Percentiles rank a stretch among this genome's conserved stretches.
Evolutionary conservation across 2,797 vertebrate species (phyloP).

Genomic region (Cynodonichthys magdalenae): DNA sequence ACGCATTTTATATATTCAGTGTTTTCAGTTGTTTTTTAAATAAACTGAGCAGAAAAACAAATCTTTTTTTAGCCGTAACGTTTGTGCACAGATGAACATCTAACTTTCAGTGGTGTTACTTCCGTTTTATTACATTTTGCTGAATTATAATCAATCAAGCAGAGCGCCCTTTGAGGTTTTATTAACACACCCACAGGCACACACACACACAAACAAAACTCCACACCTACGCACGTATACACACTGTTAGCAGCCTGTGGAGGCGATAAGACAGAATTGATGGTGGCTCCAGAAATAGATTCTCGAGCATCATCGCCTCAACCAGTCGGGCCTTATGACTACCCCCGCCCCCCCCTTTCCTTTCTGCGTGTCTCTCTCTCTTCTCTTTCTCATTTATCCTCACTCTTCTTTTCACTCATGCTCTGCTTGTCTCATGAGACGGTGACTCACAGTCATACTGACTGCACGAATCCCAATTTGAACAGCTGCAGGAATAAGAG

Average conservation of each 20-base stretch:
- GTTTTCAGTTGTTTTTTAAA: no score
- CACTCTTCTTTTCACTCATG: constrained; percentile 35
- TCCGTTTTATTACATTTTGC: constrained; percentile 20
- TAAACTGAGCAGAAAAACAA: no score
- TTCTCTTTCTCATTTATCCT: constrained; percentile 28
- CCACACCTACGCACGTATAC: constrained; percentile 2
- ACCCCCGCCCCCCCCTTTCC: constrained; percentile 30
- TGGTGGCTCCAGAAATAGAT: constrained; percentile 74
- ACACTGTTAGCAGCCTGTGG: constrained; percentile 14
- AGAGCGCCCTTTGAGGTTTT: constrained; percentile 31
- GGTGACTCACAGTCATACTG: constrained; percentile 59
- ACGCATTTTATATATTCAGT: no score
- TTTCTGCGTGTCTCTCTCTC: constrained; percentile 29
- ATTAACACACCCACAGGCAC: constrained; percentile 29
- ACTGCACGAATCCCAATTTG: constrained; percentile 52
- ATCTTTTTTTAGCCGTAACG: no score
- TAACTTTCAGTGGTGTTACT: constrained; percentile 10
- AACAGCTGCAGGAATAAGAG: constrained; percentile 47
- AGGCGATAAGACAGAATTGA: constrained; percentile 64
- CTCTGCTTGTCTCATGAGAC: constrained; percentile 36
- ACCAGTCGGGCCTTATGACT: constrained; percentile 60
- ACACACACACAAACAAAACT: constrained; percentile 4
- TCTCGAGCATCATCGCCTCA: constrained; percentile 63
- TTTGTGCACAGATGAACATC: background rate
- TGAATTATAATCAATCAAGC: constrained; percentile 42